Percentiles rank a stretch among this genome's conserved stretches.
phyloP scores from a whole-genome alignment of 2,888 invertebrate species.

The Teleogryllus oceanicus region DNA sequence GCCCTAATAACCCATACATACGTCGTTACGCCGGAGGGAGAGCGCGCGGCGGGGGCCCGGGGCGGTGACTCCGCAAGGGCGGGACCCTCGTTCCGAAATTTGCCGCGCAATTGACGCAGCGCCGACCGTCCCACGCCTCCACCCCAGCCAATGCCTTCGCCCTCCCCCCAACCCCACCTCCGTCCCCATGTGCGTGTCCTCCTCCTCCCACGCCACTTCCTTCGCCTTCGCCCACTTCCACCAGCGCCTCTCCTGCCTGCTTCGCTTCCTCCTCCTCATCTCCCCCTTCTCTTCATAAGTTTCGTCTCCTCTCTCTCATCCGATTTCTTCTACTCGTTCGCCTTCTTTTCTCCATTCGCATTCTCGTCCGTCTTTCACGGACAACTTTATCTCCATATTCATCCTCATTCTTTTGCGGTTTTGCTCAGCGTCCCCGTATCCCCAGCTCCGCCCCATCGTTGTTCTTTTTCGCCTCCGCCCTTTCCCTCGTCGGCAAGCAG shows the following conservation, averaged over 20 bases:
- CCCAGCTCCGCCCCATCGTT: no score
- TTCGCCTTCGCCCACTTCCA: no score
- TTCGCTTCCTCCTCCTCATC: background rate
- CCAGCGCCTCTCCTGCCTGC: background rate
- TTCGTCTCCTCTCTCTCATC: no score
- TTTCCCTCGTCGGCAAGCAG: no score
- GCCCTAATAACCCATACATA: no score
- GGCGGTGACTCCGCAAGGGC: background rate
- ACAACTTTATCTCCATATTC: no score
- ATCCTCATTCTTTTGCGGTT: no score
- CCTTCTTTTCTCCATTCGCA: no score
- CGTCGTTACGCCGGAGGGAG: background rate
- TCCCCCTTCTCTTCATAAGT: background rate
- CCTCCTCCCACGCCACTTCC: background rate
- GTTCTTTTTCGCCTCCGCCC: no score
- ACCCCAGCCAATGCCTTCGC: background rate
- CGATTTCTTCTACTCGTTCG: no score
- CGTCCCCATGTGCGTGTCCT: background rate
- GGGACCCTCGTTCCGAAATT: background rate
- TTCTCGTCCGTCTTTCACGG: no score
- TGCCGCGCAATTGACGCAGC: background rate
- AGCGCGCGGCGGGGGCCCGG: background rate
- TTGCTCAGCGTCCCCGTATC: no score
- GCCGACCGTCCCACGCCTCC: background rate
- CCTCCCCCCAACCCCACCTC: background rate